Evolutionary conservation across 2,888 invertebrate species (phyloP), one percentile per base, ranked within the genome.

Genomic region (Cactoblastis cactorum): DNA sequence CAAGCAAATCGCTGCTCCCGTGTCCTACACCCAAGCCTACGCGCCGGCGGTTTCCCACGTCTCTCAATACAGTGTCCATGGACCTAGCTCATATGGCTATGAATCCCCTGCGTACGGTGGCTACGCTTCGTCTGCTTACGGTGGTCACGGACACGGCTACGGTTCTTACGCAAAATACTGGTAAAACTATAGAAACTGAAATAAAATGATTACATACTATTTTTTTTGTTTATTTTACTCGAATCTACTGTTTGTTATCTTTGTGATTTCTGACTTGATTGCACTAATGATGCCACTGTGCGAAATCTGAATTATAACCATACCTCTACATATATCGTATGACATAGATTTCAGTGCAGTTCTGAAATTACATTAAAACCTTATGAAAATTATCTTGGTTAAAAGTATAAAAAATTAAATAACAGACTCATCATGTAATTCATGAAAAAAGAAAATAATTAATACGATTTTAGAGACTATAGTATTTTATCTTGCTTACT

Each of bases 1-100:
- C 9, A 71, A 62, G 54, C 63, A 66, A 39, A 60, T 71, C n/a
- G 59, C 63, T 3, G 55, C 63, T n/a, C 61, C 67, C 8, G 54
- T 53, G 11, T 56, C 58, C 28, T 52, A 53, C 24, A 48, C 50
- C 17, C 52, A 51, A 9, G 53, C 52, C 2, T 52, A 52, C 14
- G 54, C 50, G 11, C 48, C 52, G 2, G 54, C 54, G 2, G 50
- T 50, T 14, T 72, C 72, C 1, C 61, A 63, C 9, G 65, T 59
- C 1, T 67, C 67, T 1, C 63, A 67, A 15, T 62, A 66, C 53
- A 59, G 62, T 45, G 59, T 61, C 3, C 55, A 55, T 37, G 52
- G 38, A 50, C 38, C 51, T 45, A 50, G 11, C 48, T 35, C 50
- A n/a, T 38, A 51, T 15, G 54, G 55, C 18, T 49, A 52, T 28